Conservation (phyloP, 2,113 vertebrate genomes). For the Pelmatolapia mariae region DNA sequence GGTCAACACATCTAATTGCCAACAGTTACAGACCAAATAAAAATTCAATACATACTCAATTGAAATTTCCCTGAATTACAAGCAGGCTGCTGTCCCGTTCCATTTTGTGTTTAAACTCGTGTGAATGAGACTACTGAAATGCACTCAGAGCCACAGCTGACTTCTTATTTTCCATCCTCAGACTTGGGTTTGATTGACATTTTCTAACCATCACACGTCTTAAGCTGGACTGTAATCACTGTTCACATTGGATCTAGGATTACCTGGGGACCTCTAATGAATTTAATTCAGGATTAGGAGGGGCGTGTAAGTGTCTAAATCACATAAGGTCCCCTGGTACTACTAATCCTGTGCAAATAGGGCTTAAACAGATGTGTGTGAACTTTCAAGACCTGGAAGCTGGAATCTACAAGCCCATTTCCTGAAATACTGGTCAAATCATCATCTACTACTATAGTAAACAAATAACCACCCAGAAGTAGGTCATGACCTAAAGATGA, state of each 20-base stretch:
- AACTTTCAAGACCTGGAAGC: not conserved
- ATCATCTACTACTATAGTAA: accelerated
- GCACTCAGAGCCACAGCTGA: accelerated
- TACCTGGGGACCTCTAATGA: not conserved
- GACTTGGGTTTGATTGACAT: not conserved
- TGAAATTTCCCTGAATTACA: accelerated
- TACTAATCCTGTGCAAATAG: not conserved
- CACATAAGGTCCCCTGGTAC: not conserved
- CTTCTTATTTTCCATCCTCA: not conserved
- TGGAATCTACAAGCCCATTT: not conserved
- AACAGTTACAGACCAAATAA: not conserved
- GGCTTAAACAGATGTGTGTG: accelerated
- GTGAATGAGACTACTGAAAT: not conserved
- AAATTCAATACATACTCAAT: accelerated
- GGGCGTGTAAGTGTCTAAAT: accelerated
- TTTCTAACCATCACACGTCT: not conserved
- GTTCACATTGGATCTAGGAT: not conserved
- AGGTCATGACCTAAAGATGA: not conserved
- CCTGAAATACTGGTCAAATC: not conserved
- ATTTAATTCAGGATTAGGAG: not conserved
- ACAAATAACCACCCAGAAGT: not conserved
- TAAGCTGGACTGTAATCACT: not conserved
- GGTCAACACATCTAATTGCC: not conserved
- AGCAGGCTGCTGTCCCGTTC: accelerated
- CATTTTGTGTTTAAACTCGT: accelerated